A percentile compares a stretch with the other conserved stretches of the same genome.
Evolutionary conservation across 2,113 vertebrate genomes (phyloP).

Genomic region (Ammodytes dubius): DNA sequence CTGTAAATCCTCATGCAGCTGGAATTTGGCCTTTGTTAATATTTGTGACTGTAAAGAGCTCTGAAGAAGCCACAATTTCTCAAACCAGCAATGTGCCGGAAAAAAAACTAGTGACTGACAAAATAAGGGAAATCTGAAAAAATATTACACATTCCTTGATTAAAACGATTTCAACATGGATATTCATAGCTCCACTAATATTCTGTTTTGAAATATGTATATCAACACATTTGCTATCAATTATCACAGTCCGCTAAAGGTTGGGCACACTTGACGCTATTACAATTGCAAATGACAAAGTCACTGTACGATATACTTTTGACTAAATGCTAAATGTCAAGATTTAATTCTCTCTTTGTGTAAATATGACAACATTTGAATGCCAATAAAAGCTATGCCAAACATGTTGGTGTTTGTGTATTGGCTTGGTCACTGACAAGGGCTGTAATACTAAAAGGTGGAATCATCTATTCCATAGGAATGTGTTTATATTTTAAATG

Average conservation of each 20-base stretch:
- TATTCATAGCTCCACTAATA: background rate
- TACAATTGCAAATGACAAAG: background rate
- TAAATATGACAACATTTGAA: background rate
- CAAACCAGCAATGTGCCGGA: background rate
- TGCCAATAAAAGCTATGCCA: background rate
- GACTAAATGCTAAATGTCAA: background rate
- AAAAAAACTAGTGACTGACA: background rate
- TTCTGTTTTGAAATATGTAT: background rate
- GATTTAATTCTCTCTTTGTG: background rate
- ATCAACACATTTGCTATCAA: background rate
- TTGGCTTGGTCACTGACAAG: background rate
- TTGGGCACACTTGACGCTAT: background rate
- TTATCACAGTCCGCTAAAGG: background rate
- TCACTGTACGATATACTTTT: background rate
- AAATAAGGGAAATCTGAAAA: background rate
- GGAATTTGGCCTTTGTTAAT: background rate
- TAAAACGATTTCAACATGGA: background rate
- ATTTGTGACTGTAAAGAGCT: constrained; percentile 7
- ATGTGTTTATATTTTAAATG: too few species aligned
- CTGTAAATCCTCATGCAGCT: constrained; percentile 1
- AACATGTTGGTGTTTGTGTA: background rate
- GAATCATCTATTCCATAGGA: too few species aligned
- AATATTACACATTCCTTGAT: background rate
- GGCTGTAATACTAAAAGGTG: background rate
- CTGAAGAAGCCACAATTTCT: background rate